Evolutionary conservation across 2,888 invertebrate genomes (phyloP), one percentile per base, ranked within the genome.

Genomic region (Salticus scenicus): DNA sequence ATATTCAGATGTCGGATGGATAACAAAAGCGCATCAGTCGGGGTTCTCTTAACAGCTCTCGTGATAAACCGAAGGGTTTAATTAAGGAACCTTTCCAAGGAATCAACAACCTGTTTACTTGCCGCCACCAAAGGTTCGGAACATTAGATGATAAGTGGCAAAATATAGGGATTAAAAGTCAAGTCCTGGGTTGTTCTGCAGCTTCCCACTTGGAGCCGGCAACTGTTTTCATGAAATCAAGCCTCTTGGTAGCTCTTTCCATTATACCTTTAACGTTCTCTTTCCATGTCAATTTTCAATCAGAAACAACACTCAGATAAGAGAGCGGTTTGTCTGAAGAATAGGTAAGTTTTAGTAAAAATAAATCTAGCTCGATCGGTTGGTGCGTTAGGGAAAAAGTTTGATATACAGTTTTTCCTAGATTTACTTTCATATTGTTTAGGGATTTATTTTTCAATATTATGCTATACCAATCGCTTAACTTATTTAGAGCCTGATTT

Each of bases 1-100:
- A 72, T 72, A 30, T n/a, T 47, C 72, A 47, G 27, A 72, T 51
- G 30, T 57, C 0, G 47, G n/a, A 51, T 51, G 20, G n/a, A 72
- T 28, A 72, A 51, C 51, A 72, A 31, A 72, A 72, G 12, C 33
- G 57, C 47, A 72, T 72, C 72, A 57, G 51, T 72, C 30, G 57
- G 72, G 20, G 51, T 30, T 72, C 1, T 72, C 51, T 72, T 7
- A 17, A 51, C 51, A 30, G 57, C 72, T 28, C 72, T 30, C n/a
- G 51, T 51, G 30, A 71, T 71, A 20, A 51, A n/a, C 17, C 30
- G 51, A 72, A 72, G 30, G 1, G 57, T 37, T 57, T 72, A 51
- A 31, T 28, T 51, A 30, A 51, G 72, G n/a, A 51, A 47, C 28
- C 1, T 51, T 72, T 51, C 51, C 30, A 2, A n/a, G 8, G 72